These are phyloP conservation scores for Sycophaga agraensis DNA, from an alignment of 1,140 invertebrate genomes.

Conservation along the genomic window DNA sequence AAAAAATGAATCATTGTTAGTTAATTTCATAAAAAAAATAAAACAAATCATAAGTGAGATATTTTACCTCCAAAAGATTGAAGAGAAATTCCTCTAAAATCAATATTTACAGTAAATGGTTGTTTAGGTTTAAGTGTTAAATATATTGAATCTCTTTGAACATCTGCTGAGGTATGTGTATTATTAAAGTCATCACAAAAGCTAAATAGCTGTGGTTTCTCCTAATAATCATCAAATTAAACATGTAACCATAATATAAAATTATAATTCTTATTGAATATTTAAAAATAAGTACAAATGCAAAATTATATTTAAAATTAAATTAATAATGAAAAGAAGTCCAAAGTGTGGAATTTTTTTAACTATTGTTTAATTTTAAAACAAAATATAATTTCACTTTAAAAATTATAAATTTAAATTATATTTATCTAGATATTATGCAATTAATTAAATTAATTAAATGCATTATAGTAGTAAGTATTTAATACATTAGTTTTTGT, in stretches of 20 bases:
- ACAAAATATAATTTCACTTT: neutral
- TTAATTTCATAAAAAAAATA: neutral
- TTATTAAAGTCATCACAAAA: constrained; percentile 30
- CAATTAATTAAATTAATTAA: no score
- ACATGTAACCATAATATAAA: constrained; percentile 7
- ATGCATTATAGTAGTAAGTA: neutral
- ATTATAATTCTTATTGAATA: neutral
- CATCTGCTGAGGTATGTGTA: neutral
- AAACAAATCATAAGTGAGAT: neutral
- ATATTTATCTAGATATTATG: no score
- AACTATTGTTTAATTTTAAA: neutral
- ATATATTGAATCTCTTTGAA: constrained; percentile 15
- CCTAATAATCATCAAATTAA: constrained; percentile 15
- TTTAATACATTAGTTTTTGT: neutral
- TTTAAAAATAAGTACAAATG: neutral
- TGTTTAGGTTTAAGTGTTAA: constrained; percentile 25
- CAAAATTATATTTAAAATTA: neutral
- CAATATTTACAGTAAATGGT: constrained; percentile 21
- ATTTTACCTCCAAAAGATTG: constrained; percentile 29
- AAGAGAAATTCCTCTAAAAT: constrained; percentile 32
- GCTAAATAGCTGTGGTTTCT: constrained; percentile 34
- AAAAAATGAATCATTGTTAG: neutral
- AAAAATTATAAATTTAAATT: neutral
- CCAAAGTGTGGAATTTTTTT: neutral
- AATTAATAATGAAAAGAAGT: neutral